Percentiles rank a stretch among this genome's conserved stretches.
These are phyloP conservation scores for Ovis canadensis DNA, from an alignment of 2,113 vertebrate genomes.

Conservation along the genomic window DNA sequence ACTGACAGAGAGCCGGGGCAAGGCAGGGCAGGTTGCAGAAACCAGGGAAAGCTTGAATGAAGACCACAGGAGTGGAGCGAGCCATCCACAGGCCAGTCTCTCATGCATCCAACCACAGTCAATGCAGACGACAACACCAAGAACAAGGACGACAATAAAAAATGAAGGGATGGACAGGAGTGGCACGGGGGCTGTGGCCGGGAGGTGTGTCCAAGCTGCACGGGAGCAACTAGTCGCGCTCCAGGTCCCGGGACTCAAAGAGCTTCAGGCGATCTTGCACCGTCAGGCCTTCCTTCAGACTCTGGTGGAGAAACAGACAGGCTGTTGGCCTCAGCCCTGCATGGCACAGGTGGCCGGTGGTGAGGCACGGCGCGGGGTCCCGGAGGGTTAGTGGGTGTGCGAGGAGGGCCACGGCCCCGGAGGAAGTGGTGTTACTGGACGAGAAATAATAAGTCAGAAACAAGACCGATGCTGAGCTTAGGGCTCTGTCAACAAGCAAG, in stretches of 20 bases:
- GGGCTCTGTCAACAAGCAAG: not conserved
- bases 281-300: conserved; percentile 97
- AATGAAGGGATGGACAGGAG: conserved; percentile 70
- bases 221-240: conserved; percentile 87
- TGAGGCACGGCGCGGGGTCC: not conserved
- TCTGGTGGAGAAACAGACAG: conserved; percentile 65
- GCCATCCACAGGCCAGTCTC: conserved; percentile 58
- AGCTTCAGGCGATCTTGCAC: conserved; percentile 98
- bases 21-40: conserved; percentile 65
- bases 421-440: conserved; percentile 65
- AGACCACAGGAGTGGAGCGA: not conserved
- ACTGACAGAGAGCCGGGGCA: conserved; percentile 81
- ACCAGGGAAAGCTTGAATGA: conserved; percentile 49
- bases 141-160: conserved; percentile 17
- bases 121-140: conserved; percentile 39
- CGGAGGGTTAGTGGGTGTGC: conserved; percentile 81
- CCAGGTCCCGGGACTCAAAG: conserved; percentile 96
- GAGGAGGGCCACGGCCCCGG: conserved; percentile 61
- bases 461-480: not conserved
- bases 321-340: not conserved
- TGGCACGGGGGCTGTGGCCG: not conserved
- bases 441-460: conserved; percentile 58
- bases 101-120: conserved; percentile 63
- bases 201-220: not conserved
- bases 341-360: not conserved